Conservation (phyloP, 2,888 invertebrate species). For the Pollenia angustigena region DNA sequence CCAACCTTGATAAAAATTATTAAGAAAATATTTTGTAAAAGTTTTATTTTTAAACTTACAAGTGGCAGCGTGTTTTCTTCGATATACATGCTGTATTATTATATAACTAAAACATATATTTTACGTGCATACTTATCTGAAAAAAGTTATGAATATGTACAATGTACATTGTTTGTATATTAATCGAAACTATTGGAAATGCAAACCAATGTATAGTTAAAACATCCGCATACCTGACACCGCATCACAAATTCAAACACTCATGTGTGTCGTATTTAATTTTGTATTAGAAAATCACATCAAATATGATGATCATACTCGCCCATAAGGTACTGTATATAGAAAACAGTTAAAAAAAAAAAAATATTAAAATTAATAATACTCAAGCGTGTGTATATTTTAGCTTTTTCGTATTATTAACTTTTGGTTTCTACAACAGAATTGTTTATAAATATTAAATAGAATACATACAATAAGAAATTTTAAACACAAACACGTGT, state of each 20-base stretch:
- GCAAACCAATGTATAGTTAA: not conserved
- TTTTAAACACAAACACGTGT: not conserved
- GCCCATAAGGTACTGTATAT: no score
- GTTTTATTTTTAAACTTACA: no score
- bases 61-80: no score
- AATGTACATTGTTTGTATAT: constrained; percentile 9
- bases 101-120: no score
- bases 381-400: constrained; percentile 2
- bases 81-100: no score
- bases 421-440: constrained; percentile 16
- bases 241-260: not conserved
- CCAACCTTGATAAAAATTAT: no score
- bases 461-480: not conserved
- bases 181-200: constrained; percentile 24
- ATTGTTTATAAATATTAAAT: constrained; percentile 31
- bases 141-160: no score
- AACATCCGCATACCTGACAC: not conserved
- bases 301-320: constrained; percentile 7
- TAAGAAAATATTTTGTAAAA: no score
- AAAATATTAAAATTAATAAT: constrained; percentile 41
- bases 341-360: constrained; percentile 3
- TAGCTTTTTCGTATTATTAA: constrained; percentile 5
- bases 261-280: not conserved
- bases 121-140: no score
- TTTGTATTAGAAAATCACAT: not conserved